A percentile compares a stretch with the other conserved stretches of the same genome.
These are phyloP conservation scores for Propithecus deckenii DNA, from an alignment of 2,797 vertebrate genomes.

Conservation along the genomic window DNA sequence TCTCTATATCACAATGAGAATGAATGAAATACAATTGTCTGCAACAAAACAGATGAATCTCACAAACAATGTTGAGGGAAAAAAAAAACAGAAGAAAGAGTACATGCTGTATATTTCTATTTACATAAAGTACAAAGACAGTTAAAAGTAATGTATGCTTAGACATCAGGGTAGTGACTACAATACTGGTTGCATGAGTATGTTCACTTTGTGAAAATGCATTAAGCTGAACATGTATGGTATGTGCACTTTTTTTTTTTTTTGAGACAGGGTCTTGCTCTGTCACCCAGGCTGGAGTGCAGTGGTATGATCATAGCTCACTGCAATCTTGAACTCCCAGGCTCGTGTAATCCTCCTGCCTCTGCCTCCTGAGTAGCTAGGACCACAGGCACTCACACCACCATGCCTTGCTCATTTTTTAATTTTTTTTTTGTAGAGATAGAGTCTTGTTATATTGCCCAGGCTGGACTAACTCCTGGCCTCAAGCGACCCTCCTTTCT, in stretches of 20 bases:
- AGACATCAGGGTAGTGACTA: background rate
- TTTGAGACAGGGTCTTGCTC: background rate
- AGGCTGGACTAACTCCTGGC: background rate
- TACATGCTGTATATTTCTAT: background rate
- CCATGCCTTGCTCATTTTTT: background rate
- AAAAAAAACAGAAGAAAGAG: background rate
- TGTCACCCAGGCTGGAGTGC: background rate
- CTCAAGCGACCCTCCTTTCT: background rate
- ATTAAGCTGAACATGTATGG: background rate
- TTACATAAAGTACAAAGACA: background rate
- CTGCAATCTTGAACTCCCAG: background rate
- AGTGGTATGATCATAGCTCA: background rate
- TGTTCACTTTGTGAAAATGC: background rate
- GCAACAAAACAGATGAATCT: background rate
- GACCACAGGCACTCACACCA: background rate
- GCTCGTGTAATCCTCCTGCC: background rate
- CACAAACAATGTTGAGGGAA: background rate
- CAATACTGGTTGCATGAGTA: background rate
- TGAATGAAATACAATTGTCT: background rate
- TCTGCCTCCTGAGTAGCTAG: background rate
- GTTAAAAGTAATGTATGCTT: background rate
- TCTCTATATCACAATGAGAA: background rate
- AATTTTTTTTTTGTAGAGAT: background rate
- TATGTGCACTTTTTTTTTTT: background rate
- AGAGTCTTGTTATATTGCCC: background rate